Percentiles rank a stretch among this genome's conserved stretches.
Evolutionary conservation across 1,140 invertebrate genomes (phyloP).

Genomic region (Camponotus pennsylvanicus): DNA sequence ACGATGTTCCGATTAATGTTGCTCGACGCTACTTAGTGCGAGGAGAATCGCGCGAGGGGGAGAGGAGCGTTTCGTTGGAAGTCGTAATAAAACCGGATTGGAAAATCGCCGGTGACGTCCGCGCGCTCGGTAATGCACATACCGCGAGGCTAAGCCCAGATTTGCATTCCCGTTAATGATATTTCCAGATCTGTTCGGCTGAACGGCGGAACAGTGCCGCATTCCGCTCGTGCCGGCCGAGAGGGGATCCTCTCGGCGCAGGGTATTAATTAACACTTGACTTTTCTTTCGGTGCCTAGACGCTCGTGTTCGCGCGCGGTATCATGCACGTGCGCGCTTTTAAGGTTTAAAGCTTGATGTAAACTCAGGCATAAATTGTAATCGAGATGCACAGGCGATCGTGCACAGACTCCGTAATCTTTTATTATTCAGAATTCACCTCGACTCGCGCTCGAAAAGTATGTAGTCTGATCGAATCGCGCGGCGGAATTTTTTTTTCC

Average conservation of each 20-base stretch:
- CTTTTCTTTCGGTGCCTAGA: slow-evolving; percentile 43
- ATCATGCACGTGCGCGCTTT: slow-evolving; percentile 41
- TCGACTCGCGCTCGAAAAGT: slow-evolving; percentile 3
- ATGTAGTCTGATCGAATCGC: neutral
- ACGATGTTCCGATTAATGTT: slow-evolving; percentile 41
- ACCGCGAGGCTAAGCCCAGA: slow-evolving; percentile 67
- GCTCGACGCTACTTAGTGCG: slow-evolving; percentile 26
- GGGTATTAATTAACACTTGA: slow-evolving; percentile 66
- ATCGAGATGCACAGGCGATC: slow-evolving; percentile 45
- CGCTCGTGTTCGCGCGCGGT: slow-evolving; percentile 8
- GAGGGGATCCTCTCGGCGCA: neutral
- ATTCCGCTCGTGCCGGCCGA: slow-evolving; percentile 61
- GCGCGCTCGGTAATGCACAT: slow-evolving; percentile 36
- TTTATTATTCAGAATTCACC: slow-evolving; percentile 52
- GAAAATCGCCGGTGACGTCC: slow-evolving; percentile 65
- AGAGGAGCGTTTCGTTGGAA: slow-evolving; percentile 21
- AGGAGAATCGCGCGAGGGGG: neutral
- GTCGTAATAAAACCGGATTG: slow-evolving; percentile 56
- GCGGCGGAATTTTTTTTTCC: slow-evolving; percentile 7
- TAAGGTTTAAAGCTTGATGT: slow-evolving; percentile 45
- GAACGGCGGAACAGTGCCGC: slow-evolving; percentile 64
- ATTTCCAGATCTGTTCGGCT: slow-evolving; percentile 72
- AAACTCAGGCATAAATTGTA: slow-evolving; percentile 62
- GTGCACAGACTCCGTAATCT: slow-evolving; percentile 33
- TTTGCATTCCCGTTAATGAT: slow-evolving; percentile 74